Evolutionary conservation across 2,888 invertebrate genomes (phyloP).

Genomic region (Ceraclea dissimilis): DNA sequence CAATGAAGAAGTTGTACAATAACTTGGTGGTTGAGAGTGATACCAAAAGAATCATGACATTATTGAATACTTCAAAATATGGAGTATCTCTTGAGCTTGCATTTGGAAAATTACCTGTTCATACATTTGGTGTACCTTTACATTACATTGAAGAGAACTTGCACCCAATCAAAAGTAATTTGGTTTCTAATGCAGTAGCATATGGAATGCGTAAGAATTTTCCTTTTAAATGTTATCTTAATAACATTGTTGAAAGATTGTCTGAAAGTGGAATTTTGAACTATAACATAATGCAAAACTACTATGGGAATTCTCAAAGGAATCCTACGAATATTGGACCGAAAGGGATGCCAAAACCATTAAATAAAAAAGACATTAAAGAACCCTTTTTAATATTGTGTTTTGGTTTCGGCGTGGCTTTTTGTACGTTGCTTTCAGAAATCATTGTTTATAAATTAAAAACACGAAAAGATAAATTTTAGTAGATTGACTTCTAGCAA

Average conservation of each 20-base stretch:
- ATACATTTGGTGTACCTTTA: not conserved
- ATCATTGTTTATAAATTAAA: not conserved
- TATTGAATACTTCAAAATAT: not conserved
- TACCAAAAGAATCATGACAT: not conserved
- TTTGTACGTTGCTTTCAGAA: constrained; percentile 1
- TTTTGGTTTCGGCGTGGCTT: not conserved
- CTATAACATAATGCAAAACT: not conserved
- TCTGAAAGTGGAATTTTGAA: not conserved
- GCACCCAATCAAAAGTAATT: not conserved
- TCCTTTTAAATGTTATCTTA: not conserved
- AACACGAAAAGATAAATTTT: too few relatives aligned
- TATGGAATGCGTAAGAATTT: not conserved
- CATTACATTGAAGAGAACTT: not conserved
- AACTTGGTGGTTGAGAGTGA: not conserved
- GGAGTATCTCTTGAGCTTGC: not conserved
- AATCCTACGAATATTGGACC: not conserved
- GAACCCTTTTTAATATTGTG: not conserved
- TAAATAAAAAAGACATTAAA: not conserved
- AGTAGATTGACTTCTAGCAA: too few relatives aligned
- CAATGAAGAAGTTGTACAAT: not conserved
- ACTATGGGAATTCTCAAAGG: not conserved
- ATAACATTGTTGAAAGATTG: not conserved
- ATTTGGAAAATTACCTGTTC: not conserved
- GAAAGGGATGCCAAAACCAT: not conserved
- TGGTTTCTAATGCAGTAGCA: not conserved